phyloP scores from a whole-genome alignment of 1,140 invertebrate species.

The Drosophila kepulauana region DNA sequence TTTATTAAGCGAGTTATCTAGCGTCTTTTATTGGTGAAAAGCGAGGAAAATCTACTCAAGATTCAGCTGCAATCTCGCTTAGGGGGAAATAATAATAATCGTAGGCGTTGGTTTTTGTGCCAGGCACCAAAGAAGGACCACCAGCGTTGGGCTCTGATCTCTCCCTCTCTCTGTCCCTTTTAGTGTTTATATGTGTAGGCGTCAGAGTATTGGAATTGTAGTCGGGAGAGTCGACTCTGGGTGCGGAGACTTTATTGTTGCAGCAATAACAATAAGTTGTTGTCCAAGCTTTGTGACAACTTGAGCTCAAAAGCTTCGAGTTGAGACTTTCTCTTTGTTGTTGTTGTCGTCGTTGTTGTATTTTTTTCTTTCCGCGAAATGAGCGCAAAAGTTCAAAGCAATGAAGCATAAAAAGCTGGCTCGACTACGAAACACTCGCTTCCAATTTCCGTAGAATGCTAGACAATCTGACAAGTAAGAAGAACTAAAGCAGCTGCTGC shows the following conservation, averaged over 20 bases:
- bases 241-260: constrained; percentile 41
- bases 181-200: constrained; percentile 27
- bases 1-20: constrained; percentile 71
- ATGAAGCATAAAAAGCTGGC: constrained; percentile 68
- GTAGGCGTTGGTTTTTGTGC: constrained; percentile 36
- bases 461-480: too few species aligned
- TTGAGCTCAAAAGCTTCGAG: constrained; percentile 43
- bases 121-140: constrained; percentile 31
- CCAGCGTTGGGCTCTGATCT: constrained; percentile 28
- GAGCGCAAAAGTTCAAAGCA: constrained; percentile 81
- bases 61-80: constrained; percentile 1
- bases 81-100: constrained; percentile 14
- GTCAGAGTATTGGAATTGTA: neutral
- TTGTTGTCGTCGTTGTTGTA: constrained; percentile 9
- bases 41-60: constrained; percentile 54
- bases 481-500: too few species aligned
- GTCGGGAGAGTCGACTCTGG: constrained; percentile 5
- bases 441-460: too few species aligned
- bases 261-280: constrained; percentile 48
- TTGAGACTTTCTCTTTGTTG: constrained; percentile 78
- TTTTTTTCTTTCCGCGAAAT: constrained; percentile 42
- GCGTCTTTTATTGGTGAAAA: constrained; percentile 68
- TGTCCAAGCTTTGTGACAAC: constrained; percentile 30
- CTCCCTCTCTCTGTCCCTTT: neutral
- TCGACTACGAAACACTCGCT: too few species aligned